phyloP scores from a whole-genome alignment of 2,888 invertebrate species.

The Lepeophtheirus nordmannii region DNA sequence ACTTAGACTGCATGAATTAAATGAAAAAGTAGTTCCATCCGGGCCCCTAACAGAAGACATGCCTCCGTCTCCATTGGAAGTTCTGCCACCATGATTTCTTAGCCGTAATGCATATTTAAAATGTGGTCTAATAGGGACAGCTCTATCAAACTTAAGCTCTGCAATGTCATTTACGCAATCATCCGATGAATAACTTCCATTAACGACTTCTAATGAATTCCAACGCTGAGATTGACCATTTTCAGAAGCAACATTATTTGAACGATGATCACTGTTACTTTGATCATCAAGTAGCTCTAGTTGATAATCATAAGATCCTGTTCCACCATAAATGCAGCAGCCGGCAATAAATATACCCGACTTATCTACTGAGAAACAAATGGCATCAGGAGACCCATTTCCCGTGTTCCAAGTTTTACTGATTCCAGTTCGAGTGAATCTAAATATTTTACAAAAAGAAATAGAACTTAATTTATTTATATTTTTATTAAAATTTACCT shows the following conservation, averaged over 20 bases:
- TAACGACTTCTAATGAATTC: slow-evolving; percentile 67
- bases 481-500: neutral
- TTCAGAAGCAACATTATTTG: neutral
- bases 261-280: slow-evolving; percentile 1
- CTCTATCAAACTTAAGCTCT: slow-evolving; percentile 75
- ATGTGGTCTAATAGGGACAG: slow-evolving; percentile 57
- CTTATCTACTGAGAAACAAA: slow-evolving; percentile 81
- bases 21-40: slow-evolving; percentile 78
- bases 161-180: slow-evolving; percentile 56
- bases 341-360: slow-evolving; percentile 77
- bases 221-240: slow-evolving; percentile 43
- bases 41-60: slow-evolving; percentile 72
- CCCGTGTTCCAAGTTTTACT: slow-evolving; percentile 91
- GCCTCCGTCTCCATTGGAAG: slow-evolving; percentile 87
- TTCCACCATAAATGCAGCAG: slow-evolving; percentile 73
- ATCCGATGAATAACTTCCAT: slow-evolving; percentile 66
- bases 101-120: slow-evolving; percentile 72
- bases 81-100: slow-evolving; percentile 75
- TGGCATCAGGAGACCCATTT: slow-evolving; percentile 88
- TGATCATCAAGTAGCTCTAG: slow-evolving; percentile 64
- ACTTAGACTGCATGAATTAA: slow-evolving; percentile 76
- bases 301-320: slow-evolving; percentile 75
- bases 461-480: too few species aligned
- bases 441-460: slow-evolving; percentile 54
- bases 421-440: slow-evolving; percentile 77